Base-by-base conservation (phyloP, 1,140 invertebrate species). In the Leptopilina boulardi region DNA sequence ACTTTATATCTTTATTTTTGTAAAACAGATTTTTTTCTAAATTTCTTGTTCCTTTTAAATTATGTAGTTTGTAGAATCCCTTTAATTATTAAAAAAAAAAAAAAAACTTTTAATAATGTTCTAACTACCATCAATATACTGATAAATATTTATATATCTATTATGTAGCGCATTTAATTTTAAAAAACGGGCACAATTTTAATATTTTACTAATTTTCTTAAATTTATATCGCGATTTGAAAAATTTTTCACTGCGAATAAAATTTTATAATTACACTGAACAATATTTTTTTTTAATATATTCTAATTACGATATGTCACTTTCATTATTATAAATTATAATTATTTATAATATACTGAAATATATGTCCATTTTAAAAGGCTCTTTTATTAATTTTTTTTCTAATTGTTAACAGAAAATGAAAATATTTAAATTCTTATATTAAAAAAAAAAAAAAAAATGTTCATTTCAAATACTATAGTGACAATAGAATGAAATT, bases 141-240 rank as follows among this genome's bases (percentile, higher is more conserved):
- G 34, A 38, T 38, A 38, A 38, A 38, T 38, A 38, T 38, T 38
- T 38, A 30, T 30, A 38, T 38, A 38, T 38, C 9, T 38, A 38
- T 38, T 38, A 38, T 44, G 21, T 23, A 59, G 11, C 13, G 21
- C 19, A 59, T 59, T 23, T 59, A 26, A 23, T 59, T 19, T 59
- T 23, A 72, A 80, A 75, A 75, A 77, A 75, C 76, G 78, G n/a
- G 75, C 78, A 80, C 73, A 74, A 72, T 77, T 77, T 70, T 66
- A 47, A 38, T 38, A 77, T 23, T 21, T 15, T 13, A 13, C 19
- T 26, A 59, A 59, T 2, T 59, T 23, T 13, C 19, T 59, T 5
- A 21, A 59, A 23, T 59, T 59, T 26, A 59, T 59, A 59, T 59
- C 56, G 21, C 23, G 19, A 59, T 59, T 15, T 13, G 26, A 3